Evolutionary conservation across 2,113 vertebrate species (phyloP), one percentile per base, ranked within the genome.

Genomic region (Boulengeromyrus knoepffleri): DNA sequence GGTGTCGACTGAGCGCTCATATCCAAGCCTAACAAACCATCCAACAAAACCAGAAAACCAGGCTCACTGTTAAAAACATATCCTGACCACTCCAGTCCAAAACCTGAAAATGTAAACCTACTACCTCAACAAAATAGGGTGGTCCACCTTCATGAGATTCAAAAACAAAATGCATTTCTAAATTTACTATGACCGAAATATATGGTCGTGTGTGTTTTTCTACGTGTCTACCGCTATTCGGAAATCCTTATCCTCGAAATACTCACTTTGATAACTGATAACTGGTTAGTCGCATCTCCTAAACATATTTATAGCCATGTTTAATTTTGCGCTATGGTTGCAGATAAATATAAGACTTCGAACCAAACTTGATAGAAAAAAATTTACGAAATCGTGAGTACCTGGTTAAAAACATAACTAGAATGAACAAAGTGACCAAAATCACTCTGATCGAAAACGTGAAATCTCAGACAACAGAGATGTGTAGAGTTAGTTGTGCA

Each of bases 31-130:
- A 90, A 87, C 89, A 90, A 88, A 90, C 70, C 39, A 31, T 77
- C 74, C 85, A 87, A 88, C 45, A 47, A 74, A 90, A 39, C 66
- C 47, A 66, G 84, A 87, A 70, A 66, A 49, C 53, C 85, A 80
- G 62, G 3, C 66, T 36, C 66, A 77, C 31, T 31, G 74, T 77
- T 87, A 90, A 90, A 53, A 15, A 74, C 70, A 47, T 83, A 49
- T 53, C 47, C 47, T 90, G 91, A 93, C 91, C 92, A 93, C 93
- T 93, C 94, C 92, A 92, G 92, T 93, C 93, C 89, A 92, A 91
- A 36, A 53, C 85, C 50, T 6, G 15, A 52, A 53, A n/a, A 87
- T 53, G 85, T n/a, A 56, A 56, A 94, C 94, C 94, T 93, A 94
- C 93, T 93, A 93, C 94, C 93, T 94, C 94, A 94, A 90, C 91